Evolutionary conservation across 2,797 vertebrate genomes (phyloP), one percentile per base, ranked within the genome.

Genomic region (Poeciliopsis turneri): DNA sequence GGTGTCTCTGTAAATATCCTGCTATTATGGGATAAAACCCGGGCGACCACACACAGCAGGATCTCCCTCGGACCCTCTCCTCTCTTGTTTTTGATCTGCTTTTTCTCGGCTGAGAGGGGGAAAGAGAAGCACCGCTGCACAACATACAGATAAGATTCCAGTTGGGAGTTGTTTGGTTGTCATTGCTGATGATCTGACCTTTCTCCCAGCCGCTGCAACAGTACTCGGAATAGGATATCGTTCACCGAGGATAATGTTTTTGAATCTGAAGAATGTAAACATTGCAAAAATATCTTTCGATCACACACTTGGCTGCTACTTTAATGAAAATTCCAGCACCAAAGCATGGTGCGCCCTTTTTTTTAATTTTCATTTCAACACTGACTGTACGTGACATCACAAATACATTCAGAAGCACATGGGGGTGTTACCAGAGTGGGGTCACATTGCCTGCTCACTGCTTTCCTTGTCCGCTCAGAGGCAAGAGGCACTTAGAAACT

Each of bases 401-500:
- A 88, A 94, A 93, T 96, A 97, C 96, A 97, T 97, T 97, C 96
- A 97, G 96, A 96, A 97, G 95, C 96, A 97, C 96, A 93, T 88
- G 84, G 86, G 72, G 90, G 82, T 94, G 88, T 89, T 85, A 74
- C 86, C 95, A 94, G 95, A 96, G 95, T 96, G 95, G 90, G 91
- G 91, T 92, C 93, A 92, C 93, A 87, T 82, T 87, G 88, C 86
- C 92, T 86, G 92, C 80, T 87, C 74, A 80, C 83, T 90, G 84
- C 87, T 84, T 92, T 89, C 94, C 94, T 95, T 92, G 94, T 95
- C 96, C 87, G 81, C 95, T 91, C 90, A 94, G 96, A 96, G 94
- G 96, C 93, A 95, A 96, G 96, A 99, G 98, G 98, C 98, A 99
- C 98, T 99, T 98, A 82, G 87, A 96, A 84, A 97, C 96, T 96